Conservation (phyloP, 2,888 invertebrate species). For the Bruchidius siliquastri region DNA sequence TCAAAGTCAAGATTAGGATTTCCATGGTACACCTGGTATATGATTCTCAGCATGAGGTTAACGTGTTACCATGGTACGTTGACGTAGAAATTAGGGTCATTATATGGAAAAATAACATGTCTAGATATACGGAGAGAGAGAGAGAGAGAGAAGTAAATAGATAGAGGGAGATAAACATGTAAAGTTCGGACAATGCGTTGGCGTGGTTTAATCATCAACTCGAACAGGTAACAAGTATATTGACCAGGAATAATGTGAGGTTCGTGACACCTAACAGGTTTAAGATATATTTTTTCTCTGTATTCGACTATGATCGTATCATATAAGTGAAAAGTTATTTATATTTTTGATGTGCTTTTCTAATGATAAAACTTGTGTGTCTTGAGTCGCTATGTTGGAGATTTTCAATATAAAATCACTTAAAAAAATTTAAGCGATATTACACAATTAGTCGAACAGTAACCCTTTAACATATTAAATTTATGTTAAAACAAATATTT, state of each 20-base stretch:
- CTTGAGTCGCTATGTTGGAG: too few species aligned
- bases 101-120: neutral
- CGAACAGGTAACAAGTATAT: neutral
- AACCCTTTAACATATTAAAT: too few species aligned
- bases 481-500: too few species aligned
- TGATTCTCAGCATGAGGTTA: neutral
- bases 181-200: neutral
- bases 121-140: neutral
- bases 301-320: too few species aligned
- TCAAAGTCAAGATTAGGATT: too few species aligned
- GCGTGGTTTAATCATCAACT: neutral
- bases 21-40: neutral
- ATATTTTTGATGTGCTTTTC: too few species aligned
- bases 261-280: neutral
- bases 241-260: neutral
- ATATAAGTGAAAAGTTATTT: too few species aligned
- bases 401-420: too few species aligned
- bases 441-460: too few species aligned
- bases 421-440: too few species aligned
- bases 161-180: neutral
- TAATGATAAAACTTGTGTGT: too few species aligned
- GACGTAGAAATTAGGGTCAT: neutral
- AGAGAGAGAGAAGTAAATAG: neutral
- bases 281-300: neutral
- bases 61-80: neutral